These are phyloP conservation scores for Limnephilus marmoratus DNA, from an alignment of 2,888 invertebrate species.

Conservation along the genomic window DNA sequence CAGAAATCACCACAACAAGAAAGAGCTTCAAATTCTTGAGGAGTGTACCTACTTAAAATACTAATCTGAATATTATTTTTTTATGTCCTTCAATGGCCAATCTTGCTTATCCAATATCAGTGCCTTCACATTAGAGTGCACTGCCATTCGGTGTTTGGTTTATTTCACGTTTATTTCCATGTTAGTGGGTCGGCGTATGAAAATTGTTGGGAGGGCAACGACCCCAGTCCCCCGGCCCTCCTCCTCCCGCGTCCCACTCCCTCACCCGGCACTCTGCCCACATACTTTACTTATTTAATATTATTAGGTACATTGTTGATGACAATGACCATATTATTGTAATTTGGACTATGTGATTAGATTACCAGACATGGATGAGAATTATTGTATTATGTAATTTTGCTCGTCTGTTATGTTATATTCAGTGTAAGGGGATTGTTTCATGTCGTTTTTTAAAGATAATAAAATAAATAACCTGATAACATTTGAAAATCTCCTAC, in stretches of 20 bases:
- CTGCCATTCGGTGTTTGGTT: background rate
- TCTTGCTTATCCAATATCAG: background rate
- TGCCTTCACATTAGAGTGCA: background rate
- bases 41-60: background rate
- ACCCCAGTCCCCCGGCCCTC: conserved; percentile 1
- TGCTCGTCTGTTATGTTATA: background rate
- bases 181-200: conserved; percentile 52
- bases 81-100: background rate
- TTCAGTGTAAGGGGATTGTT: background rate
- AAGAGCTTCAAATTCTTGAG: too few relatives aligned
- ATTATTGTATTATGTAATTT: background rate
- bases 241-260: background rate
- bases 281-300: conserved; percentile 3
- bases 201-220: conserved; percentile 40
- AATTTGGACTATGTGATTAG: conserved; percentile 30
- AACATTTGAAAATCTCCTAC: too few relatives aligned
- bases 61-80: background rate
- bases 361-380: background rate
- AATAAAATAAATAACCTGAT: too few relatives aligned
- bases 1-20: too few relatives aligned
- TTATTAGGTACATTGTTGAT: conserved; percentile 14
- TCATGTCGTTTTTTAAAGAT: background rate
- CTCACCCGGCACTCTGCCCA: background rate
- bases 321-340: background rate
- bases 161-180: conserved; percentile 32